phyloP scores from a whole-genome alignment of 2,888 invertebrate genomes.

The Drosophila macrospina region DNA sequence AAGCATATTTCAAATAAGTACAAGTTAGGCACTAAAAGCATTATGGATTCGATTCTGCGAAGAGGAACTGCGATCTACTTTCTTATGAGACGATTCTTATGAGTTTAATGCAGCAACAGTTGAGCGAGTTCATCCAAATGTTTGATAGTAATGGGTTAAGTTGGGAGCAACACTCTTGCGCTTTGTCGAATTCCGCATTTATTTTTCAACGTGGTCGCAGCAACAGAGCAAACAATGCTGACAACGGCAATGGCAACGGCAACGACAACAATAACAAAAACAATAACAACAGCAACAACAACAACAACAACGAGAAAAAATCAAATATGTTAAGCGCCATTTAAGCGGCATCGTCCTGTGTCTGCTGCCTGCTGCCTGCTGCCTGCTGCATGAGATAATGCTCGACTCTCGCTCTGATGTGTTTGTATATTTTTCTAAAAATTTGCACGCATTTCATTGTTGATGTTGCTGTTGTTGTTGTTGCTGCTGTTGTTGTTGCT shows the following conservation, averaged over 20 bases:
- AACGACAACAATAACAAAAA: conserved; percentile 40
- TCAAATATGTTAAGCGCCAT: conserved; percentile 80
- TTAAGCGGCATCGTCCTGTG: conserved; percentile 61
- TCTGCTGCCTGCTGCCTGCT: conserved; percentile 51
- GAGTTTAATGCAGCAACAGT: too few species aligned
- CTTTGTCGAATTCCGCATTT: conserved; percentile 56
- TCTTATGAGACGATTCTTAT: too few species aligned
- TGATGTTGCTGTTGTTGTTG: conserved; percentile 41
- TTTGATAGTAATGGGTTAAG: conserved; percentile 51
- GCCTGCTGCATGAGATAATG: conserved; percentile 75
- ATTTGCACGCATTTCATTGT: conserved; percentile 79
- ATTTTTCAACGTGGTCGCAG: conserved; percentile 44
- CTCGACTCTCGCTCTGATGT: conserved; percentile 46
- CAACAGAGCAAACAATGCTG: conserved; percentile 62
- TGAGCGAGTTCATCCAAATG: too few species aligned
- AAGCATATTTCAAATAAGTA: neutral
- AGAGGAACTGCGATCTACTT: too few species aligned
- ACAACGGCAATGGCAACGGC: conserved; percentile 33
- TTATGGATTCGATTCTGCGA: too few species aligned
- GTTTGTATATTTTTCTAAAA: conserved; percentile 78
- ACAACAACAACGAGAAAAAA: conserved; percentile 27
- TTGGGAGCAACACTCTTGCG: conserved; percentile 34
- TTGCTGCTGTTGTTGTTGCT: conserved; percentile 43
- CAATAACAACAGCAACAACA: conserved; percentile 24
- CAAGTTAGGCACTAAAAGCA: neutral